These are phyloP conservation scores for Urocynchramus pylzowi DNA, from an alignment of 2,113 vertebrate genomes.

Conservation along the genomic window DNA sequence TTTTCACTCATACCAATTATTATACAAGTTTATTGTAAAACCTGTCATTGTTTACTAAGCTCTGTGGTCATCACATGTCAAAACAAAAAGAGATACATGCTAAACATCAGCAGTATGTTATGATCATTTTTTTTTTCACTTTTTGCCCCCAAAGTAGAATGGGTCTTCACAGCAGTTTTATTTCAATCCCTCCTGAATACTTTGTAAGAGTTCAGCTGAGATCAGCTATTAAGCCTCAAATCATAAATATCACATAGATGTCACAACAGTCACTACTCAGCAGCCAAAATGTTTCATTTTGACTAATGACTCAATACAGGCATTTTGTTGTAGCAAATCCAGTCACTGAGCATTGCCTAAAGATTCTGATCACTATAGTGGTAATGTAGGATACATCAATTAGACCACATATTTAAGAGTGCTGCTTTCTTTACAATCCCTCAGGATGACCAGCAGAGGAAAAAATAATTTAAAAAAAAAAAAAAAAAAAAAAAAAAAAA, in stretches of 20 bases:
- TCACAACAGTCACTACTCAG: background rate
- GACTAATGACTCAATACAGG: background rate
- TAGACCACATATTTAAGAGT: background rate
- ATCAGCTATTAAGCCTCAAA: background rate
- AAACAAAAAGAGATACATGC: background rate
- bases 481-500: too few relatives aligned
- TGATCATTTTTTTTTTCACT: background rate
- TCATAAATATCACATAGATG: background rate
- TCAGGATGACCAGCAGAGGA: background rate
- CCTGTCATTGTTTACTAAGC: background rate
- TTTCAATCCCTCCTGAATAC: background rate
- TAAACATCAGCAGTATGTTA: background rate
- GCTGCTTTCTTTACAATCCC: background rate
- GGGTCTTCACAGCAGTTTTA: background rate
- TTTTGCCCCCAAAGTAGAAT: background rate
- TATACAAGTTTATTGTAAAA: slow-evolving; percentile 40
- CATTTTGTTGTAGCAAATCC: background rate
- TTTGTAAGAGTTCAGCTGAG: background rate
- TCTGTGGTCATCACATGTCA: slow-evolving; percentile 1
- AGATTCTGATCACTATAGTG: background rate
- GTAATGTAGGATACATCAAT: background rate
- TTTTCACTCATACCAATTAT: slow-evolving; percentile 16
- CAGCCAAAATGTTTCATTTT: background rate
- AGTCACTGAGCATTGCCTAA: background rate
- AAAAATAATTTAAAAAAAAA: too few relatives aligned